Evolutionary conservation across 1,140 invertebrate genomes (phyloP).

Genomic region (Drosophila miranda): DNA sequence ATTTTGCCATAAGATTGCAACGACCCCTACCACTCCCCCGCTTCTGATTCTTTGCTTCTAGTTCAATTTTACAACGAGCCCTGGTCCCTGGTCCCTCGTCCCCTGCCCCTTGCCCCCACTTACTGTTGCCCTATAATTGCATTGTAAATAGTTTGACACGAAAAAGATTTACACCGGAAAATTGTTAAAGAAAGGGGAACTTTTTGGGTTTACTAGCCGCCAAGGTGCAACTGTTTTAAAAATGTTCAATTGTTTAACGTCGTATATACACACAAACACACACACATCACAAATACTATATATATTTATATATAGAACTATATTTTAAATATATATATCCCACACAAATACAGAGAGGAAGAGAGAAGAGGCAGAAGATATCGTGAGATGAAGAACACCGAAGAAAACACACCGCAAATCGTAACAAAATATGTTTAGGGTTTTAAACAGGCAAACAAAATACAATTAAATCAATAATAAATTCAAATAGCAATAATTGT

Average conservation of each 20-base stretch:
- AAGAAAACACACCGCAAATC: constrained; percentile 55
- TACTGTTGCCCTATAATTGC: constrained; percentile 20
- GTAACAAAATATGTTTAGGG: constrained; percentile 35
- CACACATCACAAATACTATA: constrained; percentile 27
- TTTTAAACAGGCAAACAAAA: constrained; percentile 47
- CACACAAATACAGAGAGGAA: constrained; percentile 13
- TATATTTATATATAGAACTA: too few relatives aligned
- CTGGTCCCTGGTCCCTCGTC: not conserved
- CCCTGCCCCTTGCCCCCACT: constrained; percentile 9
- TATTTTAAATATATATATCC: constrained; percentile 34
- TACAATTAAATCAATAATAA: constrained; percentile 66
- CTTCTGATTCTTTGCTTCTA: constrained; percentile 30
- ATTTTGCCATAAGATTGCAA: constrained; percentile 46
- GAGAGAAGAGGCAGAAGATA: constrained; percentile 35
- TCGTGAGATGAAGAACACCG: constrained; percentile 60
- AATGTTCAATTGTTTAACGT: constrained; percentile 56
- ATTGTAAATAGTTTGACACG: constrained; percentile 37
- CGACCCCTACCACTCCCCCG: too few relatives aligned
- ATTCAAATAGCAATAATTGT: constrained; percentile 77
- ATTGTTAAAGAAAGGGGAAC: constrained; percentile 39
- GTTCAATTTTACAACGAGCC: constrained; percentile 47
- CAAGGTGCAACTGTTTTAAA: constrained; percentile 38
- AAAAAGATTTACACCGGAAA: not conserved
- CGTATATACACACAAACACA: too few relatives aligned
- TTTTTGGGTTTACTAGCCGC: constrained; percentile 32